Conservation (phyloP, 2,888 invertebrate species). For the Drosophila diplacantha region DNA sequence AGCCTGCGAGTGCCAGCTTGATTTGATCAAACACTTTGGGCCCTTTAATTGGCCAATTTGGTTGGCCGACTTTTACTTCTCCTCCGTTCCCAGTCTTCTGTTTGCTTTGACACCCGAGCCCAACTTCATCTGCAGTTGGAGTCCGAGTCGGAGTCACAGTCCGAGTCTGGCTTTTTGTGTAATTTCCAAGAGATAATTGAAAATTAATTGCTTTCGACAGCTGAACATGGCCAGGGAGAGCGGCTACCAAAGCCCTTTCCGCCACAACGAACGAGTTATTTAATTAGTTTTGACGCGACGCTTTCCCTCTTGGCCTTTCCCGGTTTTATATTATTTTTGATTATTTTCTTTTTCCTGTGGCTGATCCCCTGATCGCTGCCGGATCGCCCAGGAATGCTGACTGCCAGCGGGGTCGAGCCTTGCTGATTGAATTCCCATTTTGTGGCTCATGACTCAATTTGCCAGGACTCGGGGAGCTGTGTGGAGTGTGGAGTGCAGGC, state of each 20-base stretch:
- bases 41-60: slow-evolving; percentile 65
- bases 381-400: neutral
- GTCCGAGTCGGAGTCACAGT: slow-evolving; percentile 14
- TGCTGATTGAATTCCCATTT: slow-evolving; percentile 43
- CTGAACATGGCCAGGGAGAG: slow-evolving; percentile 51
- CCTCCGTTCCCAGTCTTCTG: slow-evolving; percentile 28
- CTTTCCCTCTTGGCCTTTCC: slow-evolving; percentile 24
- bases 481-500: neutral
- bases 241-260: slow-evolving; percentile 6
- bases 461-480: slow-evolving; percentile 8
- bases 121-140: slow-evolving; percentile 28
- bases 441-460: slow-evolving; percentile 47
- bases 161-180: slow-evolving; percentile 38
- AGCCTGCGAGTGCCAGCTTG: neutral
- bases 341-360: neutral
- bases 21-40: slow-evolving; percentile 46
- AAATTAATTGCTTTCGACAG: slow-evolving; percentile 71
- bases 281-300: slow-evolving; percentile 68
- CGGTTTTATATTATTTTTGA: slow-evolving; percentile 7
- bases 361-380: slow-evolving; percentile 4
- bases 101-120: slow-evolving; percentile 52
- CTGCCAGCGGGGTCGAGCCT: neutral
- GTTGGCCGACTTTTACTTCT: slow-evolving; percentile 45
- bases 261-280: slow-evolving; percentile 58
- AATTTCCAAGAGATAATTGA: slow-evolving; percentile 62